Evolutionary conservation across 2,888 invertebrate genomes (phyloP).

Genomic region (Phortica magna): DNA sequence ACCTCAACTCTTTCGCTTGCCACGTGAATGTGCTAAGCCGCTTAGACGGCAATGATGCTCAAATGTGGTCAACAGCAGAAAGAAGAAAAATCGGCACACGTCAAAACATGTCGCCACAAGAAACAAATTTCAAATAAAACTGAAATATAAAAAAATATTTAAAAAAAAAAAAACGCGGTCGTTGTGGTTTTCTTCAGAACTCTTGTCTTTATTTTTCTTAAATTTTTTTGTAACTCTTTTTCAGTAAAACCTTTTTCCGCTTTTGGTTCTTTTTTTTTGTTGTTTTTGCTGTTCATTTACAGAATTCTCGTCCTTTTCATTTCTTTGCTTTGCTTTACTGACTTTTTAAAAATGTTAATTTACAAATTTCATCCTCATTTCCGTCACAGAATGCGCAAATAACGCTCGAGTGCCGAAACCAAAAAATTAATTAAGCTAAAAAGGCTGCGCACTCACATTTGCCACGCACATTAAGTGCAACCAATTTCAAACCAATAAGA

Average conservation of each 20-base stretch:
- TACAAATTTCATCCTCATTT: constrained; percentile 23
- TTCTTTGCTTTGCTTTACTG: constrained; percentile 21
- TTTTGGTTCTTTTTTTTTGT: background rate
- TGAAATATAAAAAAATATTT: background rate
- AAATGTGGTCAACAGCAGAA: constrained; percentile 13
- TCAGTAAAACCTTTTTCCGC: background rate
- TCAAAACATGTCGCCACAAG: constrained; percentile 17
- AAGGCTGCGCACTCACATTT: no score
- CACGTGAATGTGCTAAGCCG: background rate
- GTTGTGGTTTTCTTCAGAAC: background rate
- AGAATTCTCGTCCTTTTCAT: no score
- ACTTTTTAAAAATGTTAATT: constrained; percentile 42
- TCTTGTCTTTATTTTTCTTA: background rate
- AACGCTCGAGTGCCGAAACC: background rate
- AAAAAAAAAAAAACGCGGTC: background rate
- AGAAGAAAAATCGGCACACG: constrained; percentile 36
- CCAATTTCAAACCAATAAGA: no score
- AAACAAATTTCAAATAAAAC: background rate
- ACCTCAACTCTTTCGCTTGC: background rate
- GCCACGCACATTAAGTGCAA: no score
- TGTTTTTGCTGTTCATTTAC: background rate
- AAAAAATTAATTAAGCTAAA: no score
- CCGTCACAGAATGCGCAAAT: background rate
- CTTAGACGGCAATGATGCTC: constrained; percentile 31
- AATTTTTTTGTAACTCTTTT: background rate